Evolutionary conservation across 2,888 invertebrate species (phyloP).

Genomic region (Empis livida): DNA sequence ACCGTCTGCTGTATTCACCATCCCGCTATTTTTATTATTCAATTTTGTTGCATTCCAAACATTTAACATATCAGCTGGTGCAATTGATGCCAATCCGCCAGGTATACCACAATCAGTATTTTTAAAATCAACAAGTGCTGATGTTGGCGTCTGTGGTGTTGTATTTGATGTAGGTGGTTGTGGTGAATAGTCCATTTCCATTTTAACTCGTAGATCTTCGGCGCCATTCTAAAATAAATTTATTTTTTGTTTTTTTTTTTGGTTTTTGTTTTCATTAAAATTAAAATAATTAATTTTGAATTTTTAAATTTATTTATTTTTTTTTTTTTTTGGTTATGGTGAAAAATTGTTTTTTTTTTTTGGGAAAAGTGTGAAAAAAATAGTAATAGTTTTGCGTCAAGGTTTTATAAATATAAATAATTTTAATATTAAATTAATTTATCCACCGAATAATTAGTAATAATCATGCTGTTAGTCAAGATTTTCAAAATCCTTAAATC

Average conservation of each 20-base stretch:
- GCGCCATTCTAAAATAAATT: slow-evolving; percentile 30
- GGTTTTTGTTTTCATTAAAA: not conserved
- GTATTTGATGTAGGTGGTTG: slow-evolving; percentile 46
- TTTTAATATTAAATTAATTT: too few species aligned
- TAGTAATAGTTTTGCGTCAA: too few species aligned
- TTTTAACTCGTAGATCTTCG: slow-evolving; percentile 64
- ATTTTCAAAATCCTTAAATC: too few species aligned
- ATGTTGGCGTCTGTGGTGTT: slow-evolving; percentile 42
- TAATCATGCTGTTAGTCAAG: too few species aligned
- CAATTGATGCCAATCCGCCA: slow-evolving; percentile 32
- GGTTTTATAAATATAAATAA: too few species aligned
- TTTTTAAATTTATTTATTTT: not conserved
- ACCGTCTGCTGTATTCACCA: slow-evolving; percentile 78
- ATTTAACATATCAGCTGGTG: slow-evolving; percentile 43
- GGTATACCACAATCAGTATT: slow-evolving; percentile 27
- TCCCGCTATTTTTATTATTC: slow-evolving; percentile 57
- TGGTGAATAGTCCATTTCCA: slow-evolving; percentile 42
- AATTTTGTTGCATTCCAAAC: slow-evolving; percentile 50
- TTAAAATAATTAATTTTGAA: not conserved
- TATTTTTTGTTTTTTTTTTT: not conserved
- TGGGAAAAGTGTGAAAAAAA: too few species aligned
- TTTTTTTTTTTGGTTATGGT: too few species aligned
- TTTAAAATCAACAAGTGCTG: slow-evolving; percentile 32
- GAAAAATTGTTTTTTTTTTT: too few species aligned
- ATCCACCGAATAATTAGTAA: too few species aligned